A percentile compares a stretch with the other conserved stretches of the same genome.
phyloP scores from a whole-genome alignment of 2,113 vertebrate genomes.

The Emydura subglobosa region DNA sequence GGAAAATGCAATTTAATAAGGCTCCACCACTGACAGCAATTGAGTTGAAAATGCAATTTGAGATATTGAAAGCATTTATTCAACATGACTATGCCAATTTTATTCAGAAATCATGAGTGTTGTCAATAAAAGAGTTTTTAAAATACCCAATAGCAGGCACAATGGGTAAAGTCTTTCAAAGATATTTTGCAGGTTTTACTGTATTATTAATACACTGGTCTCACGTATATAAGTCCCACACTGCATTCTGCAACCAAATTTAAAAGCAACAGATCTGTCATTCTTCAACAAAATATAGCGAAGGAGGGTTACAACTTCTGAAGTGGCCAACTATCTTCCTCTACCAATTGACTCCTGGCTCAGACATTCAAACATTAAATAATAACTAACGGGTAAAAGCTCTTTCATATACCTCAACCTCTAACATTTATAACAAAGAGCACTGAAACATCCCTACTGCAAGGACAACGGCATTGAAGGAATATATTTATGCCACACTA shows the following conservation, averaged over 20 bases:
- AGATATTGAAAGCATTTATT: background rate
- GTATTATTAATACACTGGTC: background rate
- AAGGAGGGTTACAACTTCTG: background rate
- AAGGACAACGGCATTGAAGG: background rate
- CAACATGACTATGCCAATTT: background rate
- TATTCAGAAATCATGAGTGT: background rate
- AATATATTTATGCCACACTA: background rate
- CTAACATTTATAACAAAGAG: background rate
- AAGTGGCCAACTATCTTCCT: background rate
- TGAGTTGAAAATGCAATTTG: background rate
- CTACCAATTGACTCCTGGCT: background rate
- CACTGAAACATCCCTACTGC: background rate
- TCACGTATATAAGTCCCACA: background rate
- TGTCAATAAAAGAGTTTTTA: background rate
- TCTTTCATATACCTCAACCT: background rate
- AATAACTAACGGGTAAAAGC: background rate
- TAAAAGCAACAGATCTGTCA: background rate
- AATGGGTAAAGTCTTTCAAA: background rate
- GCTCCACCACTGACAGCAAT: background rate
- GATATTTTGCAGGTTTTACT: background rate
- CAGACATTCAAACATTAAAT: background rate
- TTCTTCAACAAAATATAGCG: constrained; percentile 1
- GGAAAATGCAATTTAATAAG: background rate
- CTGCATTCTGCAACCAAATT: fast-evolving
- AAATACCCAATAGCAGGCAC: background rate